These are phyloP conservation scores for Dasyornis broadbenti DNA, from an alignment of 2,113 vertebrate genomes.

Conservation along the genomic window DNA sequence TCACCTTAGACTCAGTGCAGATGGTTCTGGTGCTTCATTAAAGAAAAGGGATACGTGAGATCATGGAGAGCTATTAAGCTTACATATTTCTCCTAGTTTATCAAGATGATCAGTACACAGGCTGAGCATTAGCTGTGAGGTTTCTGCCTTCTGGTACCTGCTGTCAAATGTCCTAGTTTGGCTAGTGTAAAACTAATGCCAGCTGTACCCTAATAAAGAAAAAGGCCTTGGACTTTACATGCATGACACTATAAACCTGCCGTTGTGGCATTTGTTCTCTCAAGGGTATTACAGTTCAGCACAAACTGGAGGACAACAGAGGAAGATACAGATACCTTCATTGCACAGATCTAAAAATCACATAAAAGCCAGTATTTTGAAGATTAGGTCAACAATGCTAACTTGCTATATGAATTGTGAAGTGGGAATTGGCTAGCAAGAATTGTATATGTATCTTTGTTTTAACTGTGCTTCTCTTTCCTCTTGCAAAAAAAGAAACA, in stretches of 20 bases:
- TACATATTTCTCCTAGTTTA: not conserved
- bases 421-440: not conserved
- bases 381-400: not conserved
- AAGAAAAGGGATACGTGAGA: not conserved
- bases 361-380: not conserved
- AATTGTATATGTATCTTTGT: not conserved
- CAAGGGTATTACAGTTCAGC: not conserved
- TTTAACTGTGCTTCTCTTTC: not conserved
- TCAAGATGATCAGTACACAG: not conserved
- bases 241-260: not conserved
- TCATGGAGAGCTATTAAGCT: not conserved
- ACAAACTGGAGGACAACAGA: not conserved
- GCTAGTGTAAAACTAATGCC: not conserved
- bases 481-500: not conserved
- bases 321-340: not conserved
- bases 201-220: constrained; percentile 31
- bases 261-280: constrained; percentile 30
- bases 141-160: constrained; percentile 27
- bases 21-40: not conserved
- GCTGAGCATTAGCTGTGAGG: not conserved
- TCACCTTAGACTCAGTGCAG: not conserved
- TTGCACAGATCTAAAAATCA: not conserved
- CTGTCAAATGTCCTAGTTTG: constrained; percentile 34
- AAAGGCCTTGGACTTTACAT: not conserved
- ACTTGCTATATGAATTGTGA: not conserved